Evolutionary conservation across 2,888 invertebrate species (phyloP).

Genomic region (Marasmarcha lunaedactyla): DNA sequence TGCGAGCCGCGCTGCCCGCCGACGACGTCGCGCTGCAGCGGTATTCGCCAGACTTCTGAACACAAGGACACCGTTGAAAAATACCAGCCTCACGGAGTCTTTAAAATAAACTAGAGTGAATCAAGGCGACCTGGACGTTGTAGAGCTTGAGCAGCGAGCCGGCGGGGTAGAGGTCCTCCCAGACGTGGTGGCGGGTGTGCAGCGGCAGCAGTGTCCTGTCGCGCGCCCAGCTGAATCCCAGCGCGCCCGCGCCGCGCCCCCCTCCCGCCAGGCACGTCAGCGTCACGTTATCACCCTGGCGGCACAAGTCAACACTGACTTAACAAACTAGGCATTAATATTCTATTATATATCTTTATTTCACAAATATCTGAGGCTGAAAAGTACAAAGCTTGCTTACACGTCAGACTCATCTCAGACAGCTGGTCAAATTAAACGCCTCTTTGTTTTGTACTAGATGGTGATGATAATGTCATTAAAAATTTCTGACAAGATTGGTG

Average conservation of each 20-base stretch:
- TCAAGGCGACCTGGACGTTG: slow-evolving; percentile 88
- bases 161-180: slow-evolving; percentile 85
- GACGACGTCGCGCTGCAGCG: slow-evolving; percentile 90
- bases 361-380: no score
- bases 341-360: no score
- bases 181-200: slow-evolving; percentile 85
- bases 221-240: slow-evolving; percentile 86
- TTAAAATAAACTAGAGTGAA: slow-evolving; percentile 88
- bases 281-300: slow-evolving; percentile 87
- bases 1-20: slow-evolving; percentile 97
- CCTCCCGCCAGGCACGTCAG: slow-evolving; percentile 80
- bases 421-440: slow-evolving; percentile 82
- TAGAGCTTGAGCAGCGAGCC: slow-evolving; percentile 83
- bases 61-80: slow-evolving; percentile 74
- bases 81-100: neutral
- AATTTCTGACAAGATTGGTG: no score
- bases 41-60: slow-evolving; percentile 96
- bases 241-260: slow-evolving; percentile 82
- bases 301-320: slow-evolving; percentile 80
- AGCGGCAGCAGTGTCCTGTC: slow-evolving; percentile 73
- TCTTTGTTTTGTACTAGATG: slow-evolving; percentile 83
- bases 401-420: no score
- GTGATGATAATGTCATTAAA: no score
- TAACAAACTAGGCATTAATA: slow-evolving; percentile 53
- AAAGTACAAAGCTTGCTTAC: no score